phyloP scores from a whole-genome alignment of 1,140 invertebrate genomes.

The Oedothorax gibbosus region DNA sequence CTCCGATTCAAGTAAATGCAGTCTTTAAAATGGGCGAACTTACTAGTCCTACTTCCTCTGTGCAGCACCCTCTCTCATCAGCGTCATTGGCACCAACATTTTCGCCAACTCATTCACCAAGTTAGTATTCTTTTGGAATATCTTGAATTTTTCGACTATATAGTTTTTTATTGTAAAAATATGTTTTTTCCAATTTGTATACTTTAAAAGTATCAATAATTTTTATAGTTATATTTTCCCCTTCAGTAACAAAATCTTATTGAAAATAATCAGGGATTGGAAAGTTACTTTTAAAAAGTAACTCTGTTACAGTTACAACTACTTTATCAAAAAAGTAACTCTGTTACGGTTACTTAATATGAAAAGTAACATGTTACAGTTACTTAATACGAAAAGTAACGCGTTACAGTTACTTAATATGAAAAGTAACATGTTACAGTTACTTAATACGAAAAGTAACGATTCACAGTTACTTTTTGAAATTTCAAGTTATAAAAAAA shows the following conservation, averaged over 20 bases:
- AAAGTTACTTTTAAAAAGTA: too few species aligned
- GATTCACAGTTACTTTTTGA: too few species aligned
- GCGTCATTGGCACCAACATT: constrained; percentile 57
- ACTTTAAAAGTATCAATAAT: neutral
- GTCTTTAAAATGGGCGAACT: constrained; percentile 60
- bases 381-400: too few species aligned
- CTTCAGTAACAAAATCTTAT: neutral
- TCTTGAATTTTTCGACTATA: neutral
- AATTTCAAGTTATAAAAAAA: too few species aligned
- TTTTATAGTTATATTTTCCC: neutral
- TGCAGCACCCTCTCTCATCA: constrained; percentile 57
- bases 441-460: too few species aligned
- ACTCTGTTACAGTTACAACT: too few species aligned
- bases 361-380: too few species aligned
- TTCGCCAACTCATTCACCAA: constrained; percentile 30
- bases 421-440: too few species aligned
- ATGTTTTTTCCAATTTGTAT: neutral
- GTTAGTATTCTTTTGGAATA: neutral
- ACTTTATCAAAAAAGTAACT: too few species aligned
- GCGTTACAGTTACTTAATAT: too few species aligned
- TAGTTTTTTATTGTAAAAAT: neutral
- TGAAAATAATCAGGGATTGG: neutral
- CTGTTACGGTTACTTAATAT: too few species aligned
- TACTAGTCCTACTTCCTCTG: constrained; percentile 59
- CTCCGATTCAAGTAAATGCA: constrained; percentile 62